Percentiles rank a stretch among this genome's conserved stretches.
Evolutionary conservation across 2,888 invertebrate species (phyloP).

Genomic region (Monopis laevigella): DNA sequence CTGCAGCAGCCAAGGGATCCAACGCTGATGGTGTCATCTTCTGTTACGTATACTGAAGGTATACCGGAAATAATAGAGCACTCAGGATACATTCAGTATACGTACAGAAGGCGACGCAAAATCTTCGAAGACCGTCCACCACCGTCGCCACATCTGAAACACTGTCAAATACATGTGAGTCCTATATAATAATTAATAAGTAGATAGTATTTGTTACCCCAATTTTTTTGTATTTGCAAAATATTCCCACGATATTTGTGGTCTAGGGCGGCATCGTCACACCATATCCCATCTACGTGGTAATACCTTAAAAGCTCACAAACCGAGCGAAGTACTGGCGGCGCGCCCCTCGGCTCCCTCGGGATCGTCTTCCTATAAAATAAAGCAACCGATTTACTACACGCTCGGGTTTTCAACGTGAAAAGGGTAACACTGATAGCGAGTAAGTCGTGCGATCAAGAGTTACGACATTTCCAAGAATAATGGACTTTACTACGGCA

Average conservation of each 20-base stretch:
- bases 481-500: slow-evolving; percentile 11
- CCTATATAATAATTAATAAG: background rate
- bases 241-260: background rate
- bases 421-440: slow-evolving; percentile 55
- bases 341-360: slow-evolving; percentile 33
- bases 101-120: slow-evolving; percentile 91
- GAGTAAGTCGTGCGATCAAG: slow-evolving; percentile 41
- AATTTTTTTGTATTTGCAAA: background rate
- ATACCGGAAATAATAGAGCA: slow-evolving; percentile 96
- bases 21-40: slow-evolving; percentile 85
- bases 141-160: slow-evolving; percentile 26
- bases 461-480: slow-evolving; percentile 15
- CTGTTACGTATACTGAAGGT: slow-evolving; percentile 99
- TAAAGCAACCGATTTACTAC: slow-evolving; percentile 64
- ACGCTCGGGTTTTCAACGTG: slow-evolving; percentile 49
- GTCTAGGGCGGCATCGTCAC: slow-evolving; percentile 32
- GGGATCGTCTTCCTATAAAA: slow-evolving; percentile 61
- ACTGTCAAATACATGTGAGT: slow-evolving; percentile 16
- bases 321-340: slow-evolving; percentile 26
- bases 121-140: slow-evolving; percentile 19
- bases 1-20: too few relatives aligned
- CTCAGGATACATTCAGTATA: slow-evolving; percentile 99
- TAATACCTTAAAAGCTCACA: slow-evolving; percentile 56
- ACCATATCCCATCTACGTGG: slow-evolving; percentile 32
- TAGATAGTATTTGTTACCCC: background rate